Base-by-base conservation (phyloP, 2,113 vertebrate species). In the Oncorhynchus nerka region DNA sequence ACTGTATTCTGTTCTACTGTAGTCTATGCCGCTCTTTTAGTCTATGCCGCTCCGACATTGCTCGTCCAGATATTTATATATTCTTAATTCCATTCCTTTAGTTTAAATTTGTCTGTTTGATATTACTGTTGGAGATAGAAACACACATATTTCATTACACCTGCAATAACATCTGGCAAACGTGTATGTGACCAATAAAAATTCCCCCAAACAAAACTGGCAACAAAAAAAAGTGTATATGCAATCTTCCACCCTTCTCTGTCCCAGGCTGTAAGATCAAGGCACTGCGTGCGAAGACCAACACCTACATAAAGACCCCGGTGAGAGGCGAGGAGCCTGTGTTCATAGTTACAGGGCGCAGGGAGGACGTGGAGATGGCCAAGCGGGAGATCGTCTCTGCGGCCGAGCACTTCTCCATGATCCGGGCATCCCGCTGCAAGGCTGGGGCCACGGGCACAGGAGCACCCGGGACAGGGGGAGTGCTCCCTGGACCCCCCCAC, bases 281-380 rank as follows among this genome's bases (percentile, higher is more conserved):
- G 90, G 98, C 98, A 0, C 88, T 99, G 11, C 94, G 97, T 0
- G 97, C 98, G 15, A 99, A 99, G 90, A 99, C 98, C 4, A 99
- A 99, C 88, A 99, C 98, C 0, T 99, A 99, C 87, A 99, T 99
- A 88, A 99, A 99, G 92, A 99, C 97, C 0, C 97, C 97, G 0
- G 96, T 99, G 9, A 88, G 97, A 26, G 97, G 97, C 0, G 97
- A 99, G 89, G 97, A 98, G 12, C 96, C 97, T 0, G 89, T 99
- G 11, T 99, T 99, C 85, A 98, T 99, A 0, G 97, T 99, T 74
- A 99, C 97, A 0, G 97, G 97, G 0, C 93, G 97, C 30, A 95
- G 96, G 77, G 97, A 99, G 88, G 97, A 99, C 0, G 97, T 99
- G 72, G 97, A 98, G 88, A 97, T 98, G 97, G 97, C 97, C 13